Conservation (phyloP, 2,113 vertebrate species). For the Casuarius casuarius region DNA sequence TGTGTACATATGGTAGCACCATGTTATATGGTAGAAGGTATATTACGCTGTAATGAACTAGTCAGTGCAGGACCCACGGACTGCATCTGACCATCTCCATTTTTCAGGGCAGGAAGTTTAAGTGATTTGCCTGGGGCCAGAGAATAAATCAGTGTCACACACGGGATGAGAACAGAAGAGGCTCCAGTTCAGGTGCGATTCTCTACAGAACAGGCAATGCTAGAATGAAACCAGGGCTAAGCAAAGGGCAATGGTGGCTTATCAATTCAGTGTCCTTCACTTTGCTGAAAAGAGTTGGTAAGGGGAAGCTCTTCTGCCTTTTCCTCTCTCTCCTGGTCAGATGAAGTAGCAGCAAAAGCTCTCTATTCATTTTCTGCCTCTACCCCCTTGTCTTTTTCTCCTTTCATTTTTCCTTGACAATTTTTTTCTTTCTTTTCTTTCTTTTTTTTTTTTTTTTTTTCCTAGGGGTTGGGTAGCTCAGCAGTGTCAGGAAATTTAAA, state of each 20-base stretch:
- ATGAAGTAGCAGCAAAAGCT: background rate
- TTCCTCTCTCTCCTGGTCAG: background rate
- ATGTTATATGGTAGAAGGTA: background rate
- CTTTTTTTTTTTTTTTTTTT: background rate
- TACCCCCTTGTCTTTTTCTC: background rate
- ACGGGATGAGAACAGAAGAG: background rate
- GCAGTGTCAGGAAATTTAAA: background rate
- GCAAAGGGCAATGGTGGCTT: background rate
- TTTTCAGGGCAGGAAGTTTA: conserved; percentile 6
- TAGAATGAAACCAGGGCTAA: background rate
- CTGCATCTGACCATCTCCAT: background rate
- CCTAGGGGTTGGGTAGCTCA: background rate
- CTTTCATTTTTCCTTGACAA: background rate
- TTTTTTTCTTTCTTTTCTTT: background rate
- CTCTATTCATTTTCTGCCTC: background rate
- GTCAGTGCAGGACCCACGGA: background rate
- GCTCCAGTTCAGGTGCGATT: background rate
- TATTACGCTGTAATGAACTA: background rate
- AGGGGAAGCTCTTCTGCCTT: background rate
- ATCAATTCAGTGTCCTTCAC: background rate
- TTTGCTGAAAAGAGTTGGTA: background rate
- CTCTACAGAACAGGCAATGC: background rate
- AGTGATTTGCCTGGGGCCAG: background rate
- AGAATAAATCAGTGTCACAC: conserved; percentile 4
- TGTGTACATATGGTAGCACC: background rate